Evolutionary conservation across 2,888 invertebrate genomes (phyloP).

Genomic region (Nudaria mundana): DNA sequence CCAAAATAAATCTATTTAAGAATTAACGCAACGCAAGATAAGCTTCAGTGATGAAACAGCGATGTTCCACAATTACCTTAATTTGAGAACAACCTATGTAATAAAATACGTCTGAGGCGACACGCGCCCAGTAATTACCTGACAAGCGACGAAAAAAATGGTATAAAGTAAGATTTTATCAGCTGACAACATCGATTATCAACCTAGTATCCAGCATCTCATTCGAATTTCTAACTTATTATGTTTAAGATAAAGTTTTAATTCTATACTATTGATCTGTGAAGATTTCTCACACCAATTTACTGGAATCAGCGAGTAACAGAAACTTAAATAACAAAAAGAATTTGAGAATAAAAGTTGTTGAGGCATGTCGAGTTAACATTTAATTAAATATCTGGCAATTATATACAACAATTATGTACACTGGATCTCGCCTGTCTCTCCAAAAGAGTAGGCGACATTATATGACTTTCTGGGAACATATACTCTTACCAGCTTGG

Average conservation of each 20-base stretch:
- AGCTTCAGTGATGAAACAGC: conserved; percentile 26
- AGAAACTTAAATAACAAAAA: conserved; percentile 73
- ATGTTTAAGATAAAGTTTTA: background rate
- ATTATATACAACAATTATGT: too few relatives aligned
- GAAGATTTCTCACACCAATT: conserved; percentile 47
- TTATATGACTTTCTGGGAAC: too few relatives aligned
- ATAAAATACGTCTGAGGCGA: conserved; percentile 40
- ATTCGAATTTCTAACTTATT: background rate
- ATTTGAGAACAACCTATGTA: conserved; percentile 40
- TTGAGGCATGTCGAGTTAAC: conserved; percentile 47
- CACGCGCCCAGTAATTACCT: conserved; percentile 41
- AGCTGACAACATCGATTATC: conserved; percentile 4
- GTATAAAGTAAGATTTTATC: conserved; percentile 46
- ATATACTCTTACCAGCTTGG: too few relatives aligned
- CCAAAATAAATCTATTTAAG: conserved; percentile 22
- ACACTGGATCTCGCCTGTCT: too few relatives aligned
- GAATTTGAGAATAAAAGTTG: conserved; percentile 34
- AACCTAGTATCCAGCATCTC: background rate
- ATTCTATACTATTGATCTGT: background rate
- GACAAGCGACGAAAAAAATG: conserved; percentile 40
- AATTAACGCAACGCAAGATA: conserved; percentile 26
- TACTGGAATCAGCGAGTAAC: conserved; percentile 57
- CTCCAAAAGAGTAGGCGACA: too few relatives aligned
- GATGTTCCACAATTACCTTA: conserved; percentile 38
- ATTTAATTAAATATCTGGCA: too few relatives aligned